Conservation (phyloP, 2,797 vertebrate species). For the Dryobates pubescens region DNA sequence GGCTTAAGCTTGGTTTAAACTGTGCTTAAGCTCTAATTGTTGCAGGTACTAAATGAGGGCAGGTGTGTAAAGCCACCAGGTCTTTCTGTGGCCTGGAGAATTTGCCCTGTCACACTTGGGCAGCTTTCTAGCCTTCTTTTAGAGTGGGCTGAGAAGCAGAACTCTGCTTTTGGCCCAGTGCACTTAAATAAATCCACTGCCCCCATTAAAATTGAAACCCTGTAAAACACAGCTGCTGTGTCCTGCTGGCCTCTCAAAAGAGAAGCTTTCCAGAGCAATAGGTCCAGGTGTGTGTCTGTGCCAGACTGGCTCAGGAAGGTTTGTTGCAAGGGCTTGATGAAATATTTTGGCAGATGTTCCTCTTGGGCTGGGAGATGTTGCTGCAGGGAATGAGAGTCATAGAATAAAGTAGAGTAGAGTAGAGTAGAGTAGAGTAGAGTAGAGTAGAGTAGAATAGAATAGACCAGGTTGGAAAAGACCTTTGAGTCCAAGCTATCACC, state of each 20-base stretch:
- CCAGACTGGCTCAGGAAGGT: not conserved
- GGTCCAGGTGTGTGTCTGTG: not conserved
- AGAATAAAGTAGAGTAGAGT: no score
- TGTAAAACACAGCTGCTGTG: slow-evolving; percentile 33
- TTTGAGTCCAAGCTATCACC: no score
- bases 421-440: no score
- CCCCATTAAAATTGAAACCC: not conserved
- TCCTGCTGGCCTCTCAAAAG: not conserved
- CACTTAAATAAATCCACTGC: slow-evolving; percentile 4
- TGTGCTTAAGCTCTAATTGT: not conserved
- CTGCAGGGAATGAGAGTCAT: not conserved
- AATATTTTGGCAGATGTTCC: slow-evolving; percentile 25
- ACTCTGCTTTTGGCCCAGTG: not conserved
- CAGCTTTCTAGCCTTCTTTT: not conserved
- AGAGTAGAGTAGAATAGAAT: no score
- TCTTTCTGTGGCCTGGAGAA: not conserved
- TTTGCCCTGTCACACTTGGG: not conserved
- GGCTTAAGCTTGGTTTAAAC: not conserved
- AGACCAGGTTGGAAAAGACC: no score
- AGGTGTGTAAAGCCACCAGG: not conserved
- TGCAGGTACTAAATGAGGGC: not conserved
- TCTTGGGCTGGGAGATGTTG: not conserved
- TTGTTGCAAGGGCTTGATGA: not conserved
- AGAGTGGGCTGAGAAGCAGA: not conserved
- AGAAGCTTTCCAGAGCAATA: not conserved